Conservation (phyloP, 2,113 vertebrate genomes). For the Chitala chitala region DNA sequence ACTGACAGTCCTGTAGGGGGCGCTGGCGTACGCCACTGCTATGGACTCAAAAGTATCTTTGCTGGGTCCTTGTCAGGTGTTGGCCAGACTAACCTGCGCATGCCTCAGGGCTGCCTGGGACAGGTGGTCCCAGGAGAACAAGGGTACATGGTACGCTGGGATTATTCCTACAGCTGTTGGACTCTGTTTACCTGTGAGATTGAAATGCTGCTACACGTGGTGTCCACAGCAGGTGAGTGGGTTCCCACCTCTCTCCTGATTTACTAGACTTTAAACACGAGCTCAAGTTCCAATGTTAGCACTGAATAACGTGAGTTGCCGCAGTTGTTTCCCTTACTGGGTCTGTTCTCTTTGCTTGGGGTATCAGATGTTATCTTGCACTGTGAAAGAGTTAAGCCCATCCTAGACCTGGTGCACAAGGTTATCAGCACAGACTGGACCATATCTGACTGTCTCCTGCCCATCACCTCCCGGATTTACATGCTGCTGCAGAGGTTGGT, state of each 20-base stretch:
- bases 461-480: constrained; percentile 94
- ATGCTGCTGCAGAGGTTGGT: constrained; percentile 89
- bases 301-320: neutral
- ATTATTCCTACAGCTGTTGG: constrained; percentile 92
- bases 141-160: constrained; percentile 85
- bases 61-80: constrained; percentile 45
- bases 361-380: constrained; percentile 83
- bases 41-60: neutral
- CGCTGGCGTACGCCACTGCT: neutral
- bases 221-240: constrained; percentile 86
- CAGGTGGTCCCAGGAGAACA: constrained; percentile 79
- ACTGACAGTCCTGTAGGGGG: neutral
- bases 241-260: neutral
- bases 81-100: constrained; percentile 87
- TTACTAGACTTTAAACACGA: neutral
- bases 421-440: constrained; percentile 91
- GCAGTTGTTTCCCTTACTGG: neutral
- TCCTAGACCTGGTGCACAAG: constrained; percentile 91
- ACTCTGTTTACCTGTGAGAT: constrained; percentile 96
- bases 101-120: constrained; percentile 85
- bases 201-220: constrained; percentile 95
- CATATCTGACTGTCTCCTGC: constrained; percentile 86
- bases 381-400: constrained; percentile 86
- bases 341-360: neutral
- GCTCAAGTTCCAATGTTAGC: neutral